Evolutionary conservation across 2,113 vertebrate species (phyloP), one percentile per base, ranked within the genome.

Genomic region (Plotosus lineatus): DNA sequence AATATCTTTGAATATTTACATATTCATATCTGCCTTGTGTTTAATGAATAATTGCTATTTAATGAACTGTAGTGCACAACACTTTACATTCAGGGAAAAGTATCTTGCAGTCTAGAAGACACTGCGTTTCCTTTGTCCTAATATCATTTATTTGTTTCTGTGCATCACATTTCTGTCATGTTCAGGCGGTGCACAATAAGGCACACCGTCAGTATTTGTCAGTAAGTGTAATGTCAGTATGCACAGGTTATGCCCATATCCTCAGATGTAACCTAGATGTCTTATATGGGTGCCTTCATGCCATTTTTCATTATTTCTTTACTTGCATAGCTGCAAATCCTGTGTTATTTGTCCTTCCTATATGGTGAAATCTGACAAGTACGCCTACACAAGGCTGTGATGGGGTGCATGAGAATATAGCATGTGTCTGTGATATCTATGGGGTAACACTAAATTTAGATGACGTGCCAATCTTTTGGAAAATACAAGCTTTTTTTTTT

Each of bases 381-480:
- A 56, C 50, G 40, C 50, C 65, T 40, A 56, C 38, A 63, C 56
- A 63, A 44, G 17, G 75, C 65, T 71, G 26, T 69, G 50, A 65
- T 79, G 77, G 77, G 7, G 15, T 63, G 60, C 58, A 60, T 75
- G 31, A 56, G 44, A 81, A 68, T 68, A 75, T 44, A 63, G 69
- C 69, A 60, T 79, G 51, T 63, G 53, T 53, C 38, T 63, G 68
- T 71, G 68, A 80, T 77, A 75, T 81, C 51, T 65, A 63, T 40
- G 55, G 50, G 42, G 50, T 72, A 76, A 79, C 44, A 58, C 80
- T 82, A 83, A 80, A 85, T 83, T 83, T 85, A 83, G 84, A 83
- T 81, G 81, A 78, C 68, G 53, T 69, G 66, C 68, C 78, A 75
- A 75, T 83, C 68, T 86, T n/a, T 75, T 78, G 75, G 73, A 78